Base-by-base conservation (phyloP, 2,113 vertebrate species). In the Mormoops blainvillei region DNA sequence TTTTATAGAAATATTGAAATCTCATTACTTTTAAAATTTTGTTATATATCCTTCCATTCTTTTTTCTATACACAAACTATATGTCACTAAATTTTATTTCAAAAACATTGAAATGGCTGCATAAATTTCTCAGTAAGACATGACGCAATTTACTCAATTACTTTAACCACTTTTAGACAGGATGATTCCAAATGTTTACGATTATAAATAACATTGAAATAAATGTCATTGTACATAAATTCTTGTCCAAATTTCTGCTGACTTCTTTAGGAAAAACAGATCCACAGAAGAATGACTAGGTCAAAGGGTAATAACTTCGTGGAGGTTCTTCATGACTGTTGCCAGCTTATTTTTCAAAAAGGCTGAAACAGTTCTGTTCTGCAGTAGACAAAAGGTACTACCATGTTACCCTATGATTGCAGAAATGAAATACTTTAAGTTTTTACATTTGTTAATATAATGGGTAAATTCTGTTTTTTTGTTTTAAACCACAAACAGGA, bases 271-370 rank as follows among this genome's bases (percentile, higher is more conserved):
- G 36, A 71, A n/a, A 76, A 24, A 92, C 19, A 87, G 13, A 89
- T 58, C 65, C 3, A 8, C 50, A 81, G 20, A 81, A 91, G 14
- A 85, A 74, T 80, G 87, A 65, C 4, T 94, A 28, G 33, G 56
- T 56, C 26, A 87, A 89, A 65, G 45, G 33, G 50, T 76, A 80
- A 67, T 22, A 89, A 68, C 50, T 56, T n/a, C 54, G 48, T 54
- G 26, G 33, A 71, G 38, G 45, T 91, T 87, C 76, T 61, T 20
- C 81, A 12, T 70, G 11, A 90, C 24, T 63, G 58, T 15, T 58
- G n/a, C 31, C 56, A 94, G 45, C n/a, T 61, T 92, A 71, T 54
- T 88, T 92, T 88, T 78, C 67, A 94, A 45, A 89, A 93, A 95
- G 52, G 45, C 67, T 82, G 24, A 87, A 19, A 58, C 18, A 93